Percentiles rank a stretch among this genome's conserved stretches.
Conservation (phyloP, 2,797 vertebrate genomes). For the Chromis chromis region DNA sequence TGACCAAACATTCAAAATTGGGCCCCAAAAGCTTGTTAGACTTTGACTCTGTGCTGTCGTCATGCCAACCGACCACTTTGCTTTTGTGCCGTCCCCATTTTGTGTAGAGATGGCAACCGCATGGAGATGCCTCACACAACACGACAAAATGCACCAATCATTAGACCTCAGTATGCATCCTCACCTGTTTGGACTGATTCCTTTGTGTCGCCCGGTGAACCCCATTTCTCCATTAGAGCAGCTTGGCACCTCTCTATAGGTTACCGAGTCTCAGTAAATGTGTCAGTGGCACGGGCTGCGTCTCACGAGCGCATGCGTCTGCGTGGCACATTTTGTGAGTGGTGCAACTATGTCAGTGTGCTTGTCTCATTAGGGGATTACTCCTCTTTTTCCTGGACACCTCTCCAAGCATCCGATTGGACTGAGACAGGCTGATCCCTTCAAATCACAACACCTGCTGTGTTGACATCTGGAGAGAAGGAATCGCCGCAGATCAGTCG, state of each 20-base stretch:
- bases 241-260: constrained; percentile 9
- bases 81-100: constrained; percentile 72
- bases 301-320: constrained; percentile 17
- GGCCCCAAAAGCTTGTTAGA: constrained; percentile 68
- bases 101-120: constrained; percentile 72
- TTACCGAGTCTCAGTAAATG: constrained; percentile 44
- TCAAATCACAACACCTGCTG: constrained; percentile 72
- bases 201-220: constrained; percentile 42
- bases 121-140: constrained; percentile 62
- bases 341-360: constrained; percentile 65
- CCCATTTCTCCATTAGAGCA: constrained; percentile 10
- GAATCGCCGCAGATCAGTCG: constrained; percentile 43
- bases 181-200: constrained; percentile 28
- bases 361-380: constrained; percentile 76
- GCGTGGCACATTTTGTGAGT: constrained; percentile 23
- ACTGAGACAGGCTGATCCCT: constrained; percentile 65
- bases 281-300: constrained; percentile 22
- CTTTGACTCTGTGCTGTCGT: constrained; percentile 69
- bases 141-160: constrained; percentile 63
- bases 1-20: constrained; percentile 77
- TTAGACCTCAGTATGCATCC: constrained; percentile 59
- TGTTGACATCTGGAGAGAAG: constrained; percentile 66
- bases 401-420: constrained; percentile 61
- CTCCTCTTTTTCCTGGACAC: constrained; percentile 59
- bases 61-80: constrained; percentile 77